Conservation (phyloP, 2,113 vertebrate species). For the Oreocharis arfaki region DNA sequence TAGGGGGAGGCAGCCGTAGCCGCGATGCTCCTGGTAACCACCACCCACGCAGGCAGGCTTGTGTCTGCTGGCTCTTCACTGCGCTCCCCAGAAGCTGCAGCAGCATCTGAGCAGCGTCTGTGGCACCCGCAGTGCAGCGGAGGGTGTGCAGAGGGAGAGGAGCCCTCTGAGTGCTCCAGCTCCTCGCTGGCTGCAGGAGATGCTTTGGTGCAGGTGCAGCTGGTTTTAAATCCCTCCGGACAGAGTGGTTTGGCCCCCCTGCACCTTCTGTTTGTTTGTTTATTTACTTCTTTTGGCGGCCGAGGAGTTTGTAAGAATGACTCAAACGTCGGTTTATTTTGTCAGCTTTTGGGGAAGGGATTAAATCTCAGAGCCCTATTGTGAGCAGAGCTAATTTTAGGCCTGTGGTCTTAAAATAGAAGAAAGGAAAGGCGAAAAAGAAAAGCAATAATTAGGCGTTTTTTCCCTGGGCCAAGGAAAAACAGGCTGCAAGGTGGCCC, state of each 20-base stretch:
- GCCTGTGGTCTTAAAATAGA: slow-evolving; percentile 29
- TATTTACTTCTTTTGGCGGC: neutral
- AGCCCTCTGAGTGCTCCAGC: neutral
- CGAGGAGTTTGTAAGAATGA: neutral
- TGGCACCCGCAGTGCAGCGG: fast-evolving
- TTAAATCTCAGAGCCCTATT: slow-evolving; percentile 23
- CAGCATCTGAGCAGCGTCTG: neutral
- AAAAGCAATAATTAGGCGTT: neutral
- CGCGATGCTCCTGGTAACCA: neutral
- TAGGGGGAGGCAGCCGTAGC: neutral
- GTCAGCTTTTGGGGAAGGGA: neutral
- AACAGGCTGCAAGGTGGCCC: neutral
- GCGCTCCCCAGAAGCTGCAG: neutral
- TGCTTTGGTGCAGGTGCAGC: neutral
- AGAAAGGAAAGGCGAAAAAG: neutral
- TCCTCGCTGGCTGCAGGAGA: neutral
- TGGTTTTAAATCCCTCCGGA: neutral
- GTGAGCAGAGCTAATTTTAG: neutral
- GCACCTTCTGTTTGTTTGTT: neutral
- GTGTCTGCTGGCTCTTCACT: neutral
- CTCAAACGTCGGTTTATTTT: neutral
- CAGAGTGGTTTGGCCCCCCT: neutral
- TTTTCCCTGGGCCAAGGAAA: neutral
- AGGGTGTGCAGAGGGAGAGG: neutral
- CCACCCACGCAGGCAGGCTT: neutral